phyloP scores from a whole-genome alignment of 2,113 vertebrate species.

The Microcebus murinus region DNA sequence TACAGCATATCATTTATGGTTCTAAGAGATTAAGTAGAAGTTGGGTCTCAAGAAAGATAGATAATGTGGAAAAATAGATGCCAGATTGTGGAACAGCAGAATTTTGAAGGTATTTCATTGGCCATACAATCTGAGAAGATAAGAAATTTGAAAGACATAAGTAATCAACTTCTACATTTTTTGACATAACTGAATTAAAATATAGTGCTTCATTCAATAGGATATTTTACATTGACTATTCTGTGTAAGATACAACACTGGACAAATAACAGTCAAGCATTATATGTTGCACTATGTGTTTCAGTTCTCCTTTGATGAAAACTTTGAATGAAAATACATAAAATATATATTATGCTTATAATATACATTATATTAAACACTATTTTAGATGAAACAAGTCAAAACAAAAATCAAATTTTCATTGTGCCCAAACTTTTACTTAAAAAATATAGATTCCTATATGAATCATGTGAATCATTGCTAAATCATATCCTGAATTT shows the following conservation, averaged over 20 bases:
- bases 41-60: not conserved
- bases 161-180: not conserved
- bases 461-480: not conserved
- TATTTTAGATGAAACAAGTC: not conserved
- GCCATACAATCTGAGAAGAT: not conserved
- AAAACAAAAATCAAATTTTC: not conserved
- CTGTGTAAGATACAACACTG: not conserved
- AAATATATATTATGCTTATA: not conserved
- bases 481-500: not conserved
- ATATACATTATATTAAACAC: not conserved
- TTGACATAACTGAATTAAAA: slow-evolving; percentile 30
- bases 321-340: not conserved
- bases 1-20: not conserved
- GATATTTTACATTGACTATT: slow-evolving; percentile 12
- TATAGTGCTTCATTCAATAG: not conserved
- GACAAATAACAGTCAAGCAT: not conserved
- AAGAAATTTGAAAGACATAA: not conserved
- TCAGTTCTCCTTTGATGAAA: not conserved
- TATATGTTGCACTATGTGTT: not conserved
- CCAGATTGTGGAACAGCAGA: not conserved
- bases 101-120: not conserved
- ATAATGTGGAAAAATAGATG: not conserved
- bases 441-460: not conserved
- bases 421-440: not conserved
- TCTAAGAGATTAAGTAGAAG: not conserved